Evolutionary conservation across 1,140 invertebrate species (phyloP).

Genomic region (Probaryconus sp.): DNA sequence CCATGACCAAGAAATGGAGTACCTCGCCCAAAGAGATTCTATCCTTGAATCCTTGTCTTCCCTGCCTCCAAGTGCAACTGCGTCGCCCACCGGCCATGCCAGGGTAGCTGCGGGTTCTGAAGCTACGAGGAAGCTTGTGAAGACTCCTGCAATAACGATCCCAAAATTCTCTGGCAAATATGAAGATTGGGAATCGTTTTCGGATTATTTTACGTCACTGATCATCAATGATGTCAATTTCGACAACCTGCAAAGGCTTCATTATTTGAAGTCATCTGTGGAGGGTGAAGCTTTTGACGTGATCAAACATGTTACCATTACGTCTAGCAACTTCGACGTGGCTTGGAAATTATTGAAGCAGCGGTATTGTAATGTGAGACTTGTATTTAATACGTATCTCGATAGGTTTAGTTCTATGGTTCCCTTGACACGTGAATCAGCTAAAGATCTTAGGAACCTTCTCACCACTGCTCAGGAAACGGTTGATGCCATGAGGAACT

Average conservation of each 20-base stretch:
- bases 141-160: too few species aligned
- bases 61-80: too few species aligned
- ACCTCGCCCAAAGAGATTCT: too few species aligned
- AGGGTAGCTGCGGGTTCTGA: too few species aligned
- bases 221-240: neutral
- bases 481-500: neutral
- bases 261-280: conserved; percentile 11
- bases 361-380: neutral
- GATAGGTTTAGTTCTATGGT: neutral
- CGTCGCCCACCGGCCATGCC: too few species aligned
- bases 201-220: conserved; percentile 17
- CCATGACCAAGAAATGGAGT: too few species aligned
- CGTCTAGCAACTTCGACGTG: conserved; percentile 1
- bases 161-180: too few species aligned
- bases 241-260: conserved; percentile 17
- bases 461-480: neutral
- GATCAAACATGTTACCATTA: neutral
- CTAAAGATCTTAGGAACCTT: neutral
- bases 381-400: neutral
- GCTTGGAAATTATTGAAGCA: conserved; percentile 7
- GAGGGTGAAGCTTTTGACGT: conserved; percentile 1
- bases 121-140: too few species aligned
- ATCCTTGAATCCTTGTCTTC: too few species aligned
- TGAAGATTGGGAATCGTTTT: conserved; percentile 9
- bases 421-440: neutral